These are phyloP conservation scores for Telmatherina bonti DNA, from an alignment of 2,797 vertebrate species.

Conservation along the genomic window DNA sequence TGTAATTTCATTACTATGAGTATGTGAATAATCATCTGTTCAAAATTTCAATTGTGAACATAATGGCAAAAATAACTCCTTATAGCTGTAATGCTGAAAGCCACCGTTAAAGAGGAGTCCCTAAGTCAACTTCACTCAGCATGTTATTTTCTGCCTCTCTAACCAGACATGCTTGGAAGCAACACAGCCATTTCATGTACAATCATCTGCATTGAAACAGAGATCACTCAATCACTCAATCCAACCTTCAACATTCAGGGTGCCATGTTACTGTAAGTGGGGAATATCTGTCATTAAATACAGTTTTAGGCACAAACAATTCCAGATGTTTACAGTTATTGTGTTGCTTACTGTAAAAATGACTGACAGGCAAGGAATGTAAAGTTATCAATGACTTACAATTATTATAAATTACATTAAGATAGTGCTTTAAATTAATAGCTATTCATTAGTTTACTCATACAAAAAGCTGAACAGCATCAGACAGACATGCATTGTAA, in stretches of 20 bases:
- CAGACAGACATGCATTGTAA: slow-evolving; percentile 21
- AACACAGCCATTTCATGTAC: background rate
- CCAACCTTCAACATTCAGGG: background rate
- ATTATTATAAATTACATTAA: background rate
- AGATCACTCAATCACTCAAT: background rate
- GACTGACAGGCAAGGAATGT: background rate
- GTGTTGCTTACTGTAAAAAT: background rate
- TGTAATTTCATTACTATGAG: background rate
- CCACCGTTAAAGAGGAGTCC: background rate
- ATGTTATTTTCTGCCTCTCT: slow-evolving; percentile 9
- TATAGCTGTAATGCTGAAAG: background rate
- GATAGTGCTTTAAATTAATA: background rate
- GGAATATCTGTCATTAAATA: background rate
- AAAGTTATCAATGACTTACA: background rate
- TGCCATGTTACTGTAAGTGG: background rate
- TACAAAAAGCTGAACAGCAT: background rate
- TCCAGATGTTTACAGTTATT: background rate
- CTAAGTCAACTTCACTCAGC: background rate
- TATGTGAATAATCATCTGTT: background rate
- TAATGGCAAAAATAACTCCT: background rate
- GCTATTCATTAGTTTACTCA: background rate
- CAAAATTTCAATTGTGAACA: background rate
- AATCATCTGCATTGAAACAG: background rate
- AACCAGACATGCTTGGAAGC: background rate
- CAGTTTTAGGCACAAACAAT: background rate